Evolutionary conservation across 2,888 invertebrate genomes (phyloP).

Genomic region (Drosophila mulleri): DNA sequence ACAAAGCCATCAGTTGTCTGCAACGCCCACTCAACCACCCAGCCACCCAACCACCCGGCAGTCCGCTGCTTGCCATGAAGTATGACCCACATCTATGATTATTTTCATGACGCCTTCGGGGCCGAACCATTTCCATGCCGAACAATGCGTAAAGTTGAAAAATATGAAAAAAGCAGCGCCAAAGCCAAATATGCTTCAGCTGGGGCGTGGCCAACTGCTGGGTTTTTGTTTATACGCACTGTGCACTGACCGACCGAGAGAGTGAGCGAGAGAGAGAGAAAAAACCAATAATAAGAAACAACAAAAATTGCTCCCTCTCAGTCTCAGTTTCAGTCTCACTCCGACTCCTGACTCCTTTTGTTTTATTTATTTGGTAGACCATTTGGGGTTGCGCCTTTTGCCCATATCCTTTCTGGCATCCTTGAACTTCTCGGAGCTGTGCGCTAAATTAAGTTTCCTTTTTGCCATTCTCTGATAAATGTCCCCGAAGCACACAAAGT

Average conservation of each 20-base stretch:
- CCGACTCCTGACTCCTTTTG: constrained; percentile 7
- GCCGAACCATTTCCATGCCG: constrained; percentile 53
- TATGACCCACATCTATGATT: constrained; percentile 82
- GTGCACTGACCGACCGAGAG: background rate
- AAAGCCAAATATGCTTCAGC: constrained; percentile 24
- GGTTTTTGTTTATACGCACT: constrained; percentile 29
- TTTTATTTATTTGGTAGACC: constrained; percentile 77
- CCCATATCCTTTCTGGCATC: constrained; percentile 69
- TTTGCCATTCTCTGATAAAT: constrained; percentile 73
- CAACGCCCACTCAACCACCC: background rate
- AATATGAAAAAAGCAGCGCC: constrained; percentile 56
- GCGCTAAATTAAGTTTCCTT: constrained; percentile 77
- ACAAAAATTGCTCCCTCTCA: constrained; percentile 12
- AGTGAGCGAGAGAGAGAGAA: background rate
- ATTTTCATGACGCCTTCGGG: constrained; percentile 80
- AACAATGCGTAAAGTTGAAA: constrained; percentile 72
- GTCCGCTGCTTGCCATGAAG: constrained; percentile 34
- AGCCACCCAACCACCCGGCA: background rate
- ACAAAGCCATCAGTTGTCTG: constrained; percentile 48
- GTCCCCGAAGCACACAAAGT: constrained; percentile 79
- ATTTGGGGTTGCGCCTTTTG: constrained; percentile 57
- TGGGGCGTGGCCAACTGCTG: constrained; percentile 24
- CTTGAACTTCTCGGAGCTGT: constrained; percentile 73
- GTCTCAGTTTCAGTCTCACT: background rate
- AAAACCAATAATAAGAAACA: constrained; percentile 5